Percentiles rank a stretch among this genome's conserved stretches.
Conservation (phyloP, 2,888 invertebrate genomes). For the Lottia gigantea region DNA sequence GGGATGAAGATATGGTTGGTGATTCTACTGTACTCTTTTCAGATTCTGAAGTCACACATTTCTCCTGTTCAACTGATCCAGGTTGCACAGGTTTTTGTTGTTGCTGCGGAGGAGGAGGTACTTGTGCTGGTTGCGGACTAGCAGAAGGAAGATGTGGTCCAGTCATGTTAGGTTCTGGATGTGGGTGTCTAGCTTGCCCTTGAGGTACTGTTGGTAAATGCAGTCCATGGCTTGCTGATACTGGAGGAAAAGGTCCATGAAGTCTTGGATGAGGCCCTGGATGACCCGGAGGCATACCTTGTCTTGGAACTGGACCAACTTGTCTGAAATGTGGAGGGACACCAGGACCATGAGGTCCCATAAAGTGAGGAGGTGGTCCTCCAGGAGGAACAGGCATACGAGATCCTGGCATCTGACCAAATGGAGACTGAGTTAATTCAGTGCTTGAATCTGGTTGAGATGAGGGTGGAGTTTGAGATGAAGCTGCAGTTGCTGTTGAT, state of each 20-base stretch:
- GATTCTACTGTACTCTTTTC: constrained; percentile 17
- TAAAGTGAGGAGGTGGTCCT: neutral
- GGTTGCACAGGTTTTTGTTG: constrained; percentile 23
- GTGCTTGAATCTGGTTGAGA: neutral
- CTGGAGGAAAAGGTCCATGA: neutral
- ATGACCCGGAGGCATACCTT: constrained; percentile 14
- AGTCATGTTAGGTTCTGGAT: constrained; percentile 7
- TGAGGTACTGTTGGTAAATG: neutral
- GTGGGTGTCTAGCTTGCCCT: constrained; percentile 9
- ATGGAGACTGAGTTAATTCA: no score
- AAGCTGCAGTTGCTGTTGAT: constrained; percentile 10
- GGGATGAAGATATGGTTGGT: constrained; percentile 9
- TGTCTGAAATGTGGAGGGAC: constrained; percentile 9
- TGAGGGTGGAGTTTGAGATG: constrained; percentile 18
- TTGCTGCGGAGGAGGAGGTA: constrained; percentile 17
- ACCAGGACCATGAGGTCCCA: constrained; percentile 1
- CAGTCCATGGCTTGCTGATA: constrained; percentile 5
- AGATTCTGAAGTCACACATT: neutral
- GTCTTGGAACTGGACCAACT: neutral
- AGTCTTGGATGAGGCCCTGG: constrained; percentile 9
- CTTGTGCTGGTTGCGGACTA: constrained; percentile 23
- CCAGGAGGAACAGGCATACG: no score
- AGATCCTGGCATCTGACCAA: no score
- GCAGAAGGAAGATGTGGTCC: constrained; percentile 15
- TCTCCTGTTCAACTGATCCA: constrained; percentile 24